Conservation (phyloP, 2,888 invertebrate species). For the Glaucopsyche alexis region DNA sequence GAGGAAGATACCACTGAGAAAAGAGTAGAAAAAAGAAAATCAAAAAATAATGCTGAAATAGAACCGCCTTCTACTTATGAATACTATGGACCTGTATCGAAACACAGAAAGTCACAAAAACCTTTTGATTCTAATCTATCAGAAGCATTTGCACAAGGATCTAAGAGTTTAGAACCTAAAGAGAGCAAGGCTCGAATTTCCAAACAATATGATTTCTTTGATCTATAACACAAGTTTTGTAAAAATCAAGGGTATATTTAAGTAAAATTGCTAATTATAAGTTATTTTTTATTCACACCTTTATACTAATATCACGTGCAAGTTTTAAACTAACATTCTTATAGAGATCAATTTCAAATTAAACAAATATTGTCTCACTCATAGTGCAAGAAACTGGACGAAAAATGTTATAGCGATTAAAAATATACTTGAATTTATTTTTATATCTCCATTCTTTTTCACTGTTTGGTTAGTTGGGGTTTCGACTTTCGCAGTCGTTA, state of each 20-base stretch:
- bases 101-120: constrained; percentile 53
- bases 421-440: constrained; percentile 17
- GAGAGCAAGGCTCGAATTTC: constrained; percentile 55
- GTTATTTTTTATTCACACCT: constrained; percentile 9
- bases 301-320: constrained; percentile 29
- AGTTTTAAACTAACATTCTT: constrained; percentile 5
- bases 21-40: constrained; percentile 45
- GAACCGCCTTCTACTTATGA: constrained; percentile 84
- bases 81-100: constrained; percentile 78
- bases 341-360: constrained; percentile 30
- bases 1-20: constrained; percentile 44
- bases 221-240: not conserved
- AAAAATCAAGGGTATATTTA: not conserved
- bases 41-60: constrained; percentile 65
- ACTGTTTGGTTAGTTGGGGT: constrained; percentile 30
- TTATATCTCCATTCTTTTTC: constrained; percentile 31
- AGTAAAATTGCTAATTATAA: not conserved
- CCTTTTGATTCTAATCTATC: constrained; percentile 66
- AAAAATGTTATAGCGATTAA: not conserved
- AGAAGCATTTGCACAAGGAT: constrained; percentile 70
- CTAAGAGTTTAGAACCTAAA: constrained; percentile 65
- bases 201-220: constrained; percentile 59
- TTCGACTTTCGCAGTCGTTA: constrained; percentile 34
- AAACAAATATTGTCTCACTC: not conserved
- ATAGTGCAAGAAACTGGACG: constrained; percentile 1